Conservation (phyloP, 2,113 vertebrate species). For the Psammodynastes pulverulentus region DNA sequence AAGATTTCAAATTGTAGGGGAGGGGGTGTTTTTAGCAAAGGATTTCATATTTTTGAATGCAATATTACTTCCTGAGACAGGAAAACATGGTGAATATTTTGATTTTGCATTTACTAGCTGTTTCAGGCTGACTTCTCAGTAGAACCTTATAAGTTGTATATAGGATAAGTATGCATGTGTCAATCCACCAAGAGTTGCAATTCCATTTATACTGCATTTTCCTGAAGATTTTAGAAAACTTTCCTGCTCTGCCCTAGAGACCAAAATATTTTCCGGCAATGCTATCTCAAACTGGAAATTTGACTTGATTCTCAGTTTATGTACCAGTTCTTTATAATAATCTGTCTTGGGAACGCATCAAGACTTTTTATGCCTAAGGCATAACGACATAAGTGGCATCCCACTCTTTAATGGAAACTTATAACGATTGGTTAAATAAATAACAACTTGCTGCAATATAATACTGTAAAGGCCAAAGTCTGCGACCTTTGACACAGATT, state of each 20-base stretch:
- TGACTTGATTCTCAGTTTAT: neutral
- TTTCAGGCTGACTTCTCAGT: neutral
- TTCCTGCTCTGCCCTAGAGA: neutral
- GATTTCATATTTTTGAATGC: neutral
- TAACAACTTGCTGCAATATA: neutral
- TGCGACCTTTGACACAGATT: neutral
- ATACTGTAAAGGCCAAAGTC: neutral
- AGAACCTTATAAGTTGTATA: neutral
- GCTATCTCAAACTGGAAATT: neutral
- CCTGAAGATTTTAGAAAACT: neutral
- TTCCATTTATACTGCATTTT: neutral
- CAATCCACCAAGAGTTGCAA: neutral
- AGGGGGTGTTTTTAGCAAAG: neutral
- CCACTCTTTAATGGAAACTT: neutral
- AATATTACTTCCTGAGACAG: neutral
- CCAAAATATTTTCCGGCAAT: neutral
- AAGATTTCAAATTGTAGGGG: neutral
- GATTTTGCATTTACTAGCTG: neutral
- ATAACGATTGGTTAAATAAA: neutral
- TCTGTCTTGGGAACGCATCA: neutral
- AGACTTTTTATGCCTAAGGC: neutral
- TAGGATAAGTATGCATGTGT: neutral
- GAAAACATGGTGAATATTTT: slow-evolving; percentile 5
- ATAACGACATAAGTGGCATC: neutral
- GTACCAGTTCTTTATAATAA: neutral